A percentile compares a stretch with the other conserved stretches of the same genome.
Conservation (phyloP, 2,888 invertebrate genomes). For the Drosophila birchii region DNA sequence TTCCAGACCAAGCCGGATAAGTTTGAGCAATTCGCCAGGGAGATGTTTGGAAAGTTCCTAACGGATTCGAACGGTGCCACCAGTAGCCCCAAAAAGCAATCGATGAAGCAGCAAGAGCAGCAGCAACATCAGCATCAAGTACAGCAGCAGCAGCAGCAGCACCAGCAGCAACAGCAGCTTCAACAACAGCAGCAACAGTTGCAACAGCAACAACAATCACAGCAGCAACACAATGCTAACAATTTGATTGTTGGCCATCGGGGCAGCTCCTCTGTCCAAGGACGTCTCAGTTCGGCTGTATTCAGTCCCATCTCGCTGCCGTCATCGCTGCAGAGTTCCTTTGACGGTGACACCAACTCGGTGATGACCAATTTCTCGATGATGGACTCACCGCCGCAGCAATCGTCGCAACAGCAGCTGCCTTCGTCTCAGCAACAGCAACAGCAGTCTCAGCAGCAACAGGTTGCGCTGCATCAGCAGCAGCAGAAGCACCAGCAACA, state of each 20-base stretch:
- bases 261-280: slow-evolving; percentile 72
- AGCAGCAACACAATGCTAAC: slow-evolving; percentile 32
- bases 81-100: slow-evolving; percentile 85
- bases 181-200: slow-evolving; percentile 36
- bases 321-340: slow-evolving; percentile 90
- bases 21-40: slow-evolving; percentile 90
- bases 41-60: slow-evolving; percentile 90
- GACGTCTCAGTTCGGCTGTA: slow-evolving; percentile 85
- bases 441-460: slow-evolving; percentile 49
- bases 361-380: slow-evolving; percentile 86
- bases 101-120: slow-evolving; percentile 77
- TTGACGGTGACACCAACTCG: slow-evolving; percentile 89
- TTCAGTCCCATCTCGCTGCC: slow-evolving; percentile 89
- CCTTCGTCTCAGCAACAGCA: slow-evolving; percentile 54
- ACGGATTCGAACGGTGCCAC: slow-evolving; percentile 86
- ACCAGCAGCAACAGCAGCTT: slow-evolving; percentile 24
- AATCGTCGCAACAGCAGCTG: slow-evolving; percentile 65
- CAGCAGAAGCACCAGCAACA: slow-evolving; percentile 40
- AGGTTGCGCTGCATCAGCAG: slow-evolving; percentile 30
- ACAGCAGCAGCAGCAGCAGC: slow-evolving; percentile 66
- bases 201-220: slow-evolving; percentile 55
- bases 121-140: slow-evolving; percentile 81
- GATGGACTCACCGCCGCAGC: slow-evolving; percentile 80
- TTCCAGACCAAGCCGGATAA: slow-evolving; percentile 92
- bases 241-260: slow-evolving; percentile 80